A percentile compares a stretch with the other conserved stretches of the same genome.
Evolutionary conservation across 2,888 invertebrate genomes (phyloP).

Genomic region (Mycalesis mineus): DNA sequence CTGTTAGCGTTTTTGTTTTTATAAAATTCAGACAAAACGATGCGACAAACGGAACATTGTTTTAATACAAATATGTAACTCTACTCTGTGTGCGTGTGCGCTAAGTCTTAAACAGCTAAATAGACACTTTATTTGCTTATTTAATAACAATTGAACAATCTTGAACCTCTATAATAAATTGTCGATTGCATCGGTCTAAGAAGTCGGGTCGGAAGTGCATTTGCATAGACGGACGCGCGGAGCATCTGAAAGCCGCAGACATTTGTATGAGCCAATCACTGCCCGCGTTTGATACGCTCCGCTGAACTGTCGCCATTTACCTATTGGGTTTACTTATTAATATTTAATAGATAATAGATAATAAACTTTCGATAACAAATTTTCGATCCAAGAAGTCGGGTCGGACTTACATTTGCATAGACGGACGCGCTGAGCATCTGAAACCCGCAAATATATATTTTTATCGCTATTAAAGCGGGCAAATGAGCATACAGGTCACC

Average conservation of each 20-base stretch:
- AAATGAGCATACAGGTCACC: too few species aligned
- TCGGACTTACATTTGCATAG: constrained; percentile 58
- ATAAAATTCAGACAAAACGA: too few species aligned
- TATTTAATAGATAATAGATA: too few species aligned
- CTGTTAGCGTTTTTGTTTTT: too few species aligned
- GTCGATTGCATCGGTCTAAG: constrained; percentile 27
- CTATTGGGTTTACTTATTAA: not conserved
- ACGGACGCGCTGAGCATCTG: constrained; percentile 57
- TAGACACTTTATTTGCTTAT: not conserved
- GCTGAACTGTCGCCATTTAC: constrained; percentile 11
- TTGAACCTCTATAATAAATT: not conserved
- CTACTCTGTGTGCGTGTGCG: too few species aligned
- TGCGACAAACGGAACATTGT: too few species aligned
- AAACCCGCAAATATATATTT: too few species aligned
- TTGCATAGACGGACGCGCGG: constrained; percentile 58
- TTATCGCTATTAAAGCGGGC: too few species aligned
- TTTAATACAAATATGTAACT: too few species aligned
- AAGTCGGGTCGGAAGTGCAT: constrained; percentile 49
- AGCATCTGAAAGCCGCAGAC: constrained; percentile 56
- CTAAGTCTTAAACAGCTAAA: too few species aligned
- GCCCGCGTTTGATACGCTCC: constrained; percentile 28
- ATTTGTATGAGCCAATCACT: constrained; percentile 53
- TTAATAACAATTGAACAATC: not conserved
- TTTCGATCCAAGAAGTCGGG: constrained; percentile 38
- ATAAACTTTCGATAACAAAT: not conserved